Evolutionary conservation across 2,888 invertebrate species (phyloP).

Genomic region (Polyommatus icarus): DNA sequence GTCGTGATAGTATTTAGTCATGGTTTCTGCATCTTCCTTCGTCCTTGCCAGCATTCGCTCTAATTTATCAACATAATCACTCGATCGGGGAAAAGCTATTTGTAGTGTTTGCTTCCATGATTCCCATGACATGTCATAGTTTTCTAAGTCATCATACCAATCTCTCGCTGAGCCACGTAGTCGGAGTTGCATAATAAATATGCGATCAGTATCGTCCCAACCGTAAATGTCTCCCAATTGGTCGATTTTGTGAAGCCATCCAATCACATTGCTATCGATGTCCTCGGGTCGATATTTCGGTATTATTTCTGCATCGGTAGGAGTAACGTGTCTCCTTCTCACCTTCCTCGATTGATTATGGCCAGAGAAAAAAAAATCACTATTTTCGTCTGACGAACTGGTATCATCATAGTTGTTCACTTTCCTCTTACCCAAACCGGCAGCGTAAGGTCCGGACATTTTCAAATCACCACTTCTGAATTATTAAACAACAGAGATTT

Average conservation of each 20-base stretch:
- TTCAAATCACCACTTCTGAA: not conserved
- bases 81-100: constrained; percentile 42
- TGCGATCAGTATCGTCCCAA: constrained; percentile 37
- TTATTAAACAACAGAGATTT: not conserved
- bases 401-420: not conserved
- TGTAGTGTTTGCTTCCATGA: constrained; percentile 45
- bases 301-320: not conserved
- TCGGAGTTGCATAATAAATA: constrained; percentile 43
- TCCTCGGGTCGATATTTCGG: not conserved
- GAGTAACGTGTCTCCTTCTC: not conserved
- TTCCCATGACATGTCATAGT: constrained; percentile 45
- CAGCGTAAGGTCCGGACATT: too few species aligned
- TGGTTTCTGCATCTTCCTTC: constrained; percentile 40
- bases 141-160: constrained; percentile 33
- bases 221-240: constrained; percentile 20
- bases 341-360: not conserved
- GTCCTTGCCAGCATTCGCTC: constrained; percentile 2
- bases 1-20: constrained; percentile 40
- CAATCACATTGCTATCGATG: not conserved
- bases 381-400: not conserved
- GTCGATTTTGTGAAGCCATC: constrained; percentile 2
- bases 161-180: constrained; percentile 43
- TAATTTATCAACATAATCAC: constrained; percentile 34
- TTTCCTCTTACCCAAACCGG: constrained; percentile 7
- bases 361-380: not conserved